Base-by-base conservation (phyloP, 2,797 vertebrate species). In the Austrolebias charrua region DNA sequence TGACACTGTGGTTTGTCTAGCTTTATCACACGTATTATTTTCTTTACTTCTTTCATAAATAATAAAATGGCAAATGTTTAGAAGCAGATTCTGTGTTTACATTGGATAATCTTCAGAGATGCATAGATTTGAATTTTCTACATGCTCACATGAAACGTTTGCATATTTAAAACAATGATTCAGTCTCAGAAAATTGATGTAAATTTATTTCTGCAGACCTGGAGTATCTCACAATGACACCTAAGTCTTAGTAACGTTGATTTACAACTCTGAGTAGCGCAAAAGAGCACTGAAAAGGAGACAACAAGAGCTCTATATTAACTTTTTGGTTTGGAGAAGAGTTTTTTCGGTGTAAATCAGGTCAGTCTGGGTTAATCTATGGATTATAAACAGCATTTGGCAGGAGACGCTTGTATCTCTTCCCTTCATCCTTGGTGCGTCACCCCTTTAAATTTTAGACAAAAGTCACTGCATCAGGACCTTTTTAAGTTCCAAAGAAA, bases 321-420 rank as follows among this genome's bases (percentile, higher is more conserved):
- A 87, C 85, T 85, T 62, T 88, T 87, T 76, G 78, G 56, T 84
- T 83, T 29, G 12, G 64, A 76, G 75, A 66, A 83, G 69, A 71
- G 76, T 75, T 77, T 9, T 71, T 81, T 24, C n/a, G 79, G 84
- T 86, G 79, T 90, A 89, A 91, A 88, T 82, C 78, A 64, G 87
- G 89, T 91, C 88, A 90, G 68, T 71, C 72, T 33, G 82, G 90
- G 91, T 93, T 92, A 92, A 92, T 85, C 87, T 87, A 63, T 60
- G 83, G 90, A 91, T 93, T 91, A 91, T 59, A 68, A 48, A 64
- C 78, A 89, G 85, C 84, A 83, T 91, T 91, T 85, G 86, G 72
- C 82, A 80, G 83, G 73, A 87, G 81, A 31, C 69, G 69, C 51
- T 57, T 70, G 77, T 85, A 78, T 80, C 61, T 79, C 60, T 73